Evolutionary conservation across 1,140 invertebrate species (phyloP).

Genomic region (Cydia pomonella): DNA sequence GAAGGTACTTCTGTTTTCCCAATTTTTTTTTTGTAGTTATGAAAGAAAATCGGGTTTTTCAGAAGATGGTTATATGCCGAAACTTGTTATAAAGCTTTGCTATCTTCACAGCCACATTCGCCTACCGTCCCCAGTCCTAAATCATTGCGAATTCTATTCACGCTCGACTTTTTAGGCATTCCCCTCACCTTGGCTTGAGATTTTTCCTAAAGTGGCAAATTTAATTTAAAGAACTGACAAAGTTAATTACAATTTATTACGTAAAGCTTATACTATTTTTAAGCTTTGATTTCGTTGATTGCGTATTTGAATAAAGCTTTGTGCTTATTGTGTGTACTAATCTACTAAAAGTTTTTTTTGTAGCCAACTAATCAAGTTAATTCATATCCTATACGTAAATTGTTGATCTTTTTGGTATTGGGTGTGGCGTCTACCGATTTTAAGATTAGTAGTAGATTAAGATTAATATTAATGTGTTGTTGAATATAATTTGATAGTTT

Average conservation of each 20-base stretch:
- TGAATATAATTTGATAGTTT: no score
- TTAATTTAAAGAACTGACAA: constrained; percentile 1
- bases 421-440: no score
- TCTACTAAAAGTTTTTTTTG: not conserved
- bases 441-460: no score
- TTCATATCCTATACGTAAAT: not conserved
- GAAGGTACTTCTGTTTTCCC: no score
- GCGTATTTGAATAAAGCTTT: not conserved
- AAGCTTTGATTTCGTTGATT: not conserved
- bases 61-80: no score
- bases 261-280: not conserved
- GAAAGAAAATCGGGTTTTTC: no score
- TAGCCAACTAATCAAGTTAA: not conserved
- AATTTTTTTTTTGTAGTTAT: no score
- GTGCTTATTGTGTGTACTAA: not conserved
- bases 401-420: no score
- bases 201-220: not conserved
- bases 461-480: no score
- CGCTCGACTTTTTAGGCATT: constrained; percentile 3
- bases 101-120: no score
- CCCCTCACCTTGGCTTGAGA: not conserved
- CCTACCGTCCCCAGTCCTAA: not conserved
- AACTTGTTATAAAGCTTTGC: no score
- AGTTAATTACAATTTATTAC: not conserved
- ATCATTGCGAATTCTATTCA: not conserved